Conservation (phyloP, 2,113 vertebrate species). For the Myotis yumanensis region DNA sequence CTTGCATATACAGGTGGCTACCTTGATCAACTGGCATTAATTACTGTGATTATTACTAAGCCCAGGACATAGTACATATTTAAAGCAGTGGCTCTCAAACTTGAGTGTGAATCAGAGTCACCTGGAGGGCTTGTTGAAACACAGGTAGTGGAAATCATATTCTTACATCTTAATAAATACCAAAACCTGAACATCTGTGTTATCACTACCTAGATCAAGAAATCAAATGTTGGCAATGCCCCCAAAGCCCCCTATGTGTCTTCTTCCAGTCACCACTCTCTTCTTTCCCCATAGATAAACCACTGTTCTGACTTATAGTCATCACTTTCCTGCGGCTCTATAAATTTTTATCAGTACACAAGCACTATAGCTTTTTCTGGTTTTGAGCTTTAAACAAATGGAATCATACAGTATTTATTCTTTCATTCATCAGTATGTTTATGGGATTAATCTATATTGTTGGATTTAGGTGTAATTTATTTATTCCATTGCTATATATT, state of each 20-base stretch:
- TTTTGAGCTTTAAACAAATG: constrained; percentile 25
- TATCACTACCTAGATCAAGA: neutral
- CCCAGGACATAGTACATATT: neutral
- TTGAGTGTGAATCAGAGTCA: neutral
- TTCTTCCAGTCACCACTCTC: neutral
- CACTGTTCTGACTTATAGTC: neutral
- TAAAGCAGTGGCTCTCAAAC: neutral
- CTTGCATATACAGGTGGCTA: neutral
- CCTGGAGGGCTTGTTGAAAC: neutral
- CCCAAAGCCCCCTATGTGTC: neutral
- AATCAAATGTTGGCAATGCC: neutral
- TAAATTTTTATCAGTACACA: neutral
- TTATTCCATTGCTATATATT: constrained; percentile 14
- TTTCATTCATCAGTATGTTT: constrained; percentile 20
- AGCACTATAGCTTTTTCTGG: neutral
- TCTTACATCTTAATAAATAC: neutral
- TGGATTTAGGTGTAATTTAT: neutral
- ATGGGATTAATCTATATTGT: neutral
- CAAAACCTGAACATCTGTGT: neutral
- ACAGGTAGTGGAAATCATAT: neutral
- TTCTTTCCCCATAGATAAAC: neutral
- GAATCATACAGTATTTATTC: neutral
- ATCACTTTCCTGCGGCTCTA: neutral
- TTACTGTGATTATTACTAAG: neutral
- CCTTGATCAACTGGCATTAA: neutral